Base-by-base conservation (phyloP, 2,113 vertebrate genomes). In the Saimiri boliviensis region DNA sequence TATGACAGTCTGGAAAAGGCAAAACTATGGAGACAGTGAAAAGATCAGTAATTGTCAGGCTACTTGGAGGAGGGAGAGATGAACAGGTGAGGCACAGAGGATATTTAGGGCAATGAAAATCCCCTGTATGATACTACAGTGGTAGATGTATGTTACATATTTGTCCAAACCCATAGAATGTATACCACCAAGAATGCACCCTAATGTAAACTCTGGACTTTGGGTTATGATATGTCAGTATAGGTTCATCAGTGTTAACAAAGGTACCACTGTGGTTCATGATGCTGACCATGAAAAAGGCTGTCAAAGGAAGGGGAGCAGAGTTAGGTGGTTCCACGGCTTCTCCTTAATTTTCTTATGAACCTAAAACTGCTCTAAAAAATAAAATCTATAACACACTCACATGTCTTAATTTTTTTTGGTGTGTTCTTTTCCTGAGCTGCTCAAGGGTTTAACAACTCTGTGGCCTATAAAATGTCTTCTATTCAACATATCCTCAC, bases 381-480 rank as follows among this genome's bases (percentile, higher is more conserved):
- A 70, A 63, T 30, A 54, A 52, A 74, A 4, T 83, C 63, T 86
- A 8, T 45, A 54, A 20, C 27, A 63, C 16, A 89, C 40, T 56
- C 19, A 70, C 23, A 40, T 13, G 19, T 58, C 20, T 84, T 86
- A 63, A 42, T 83, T n/a, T 84, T 16, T 16, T 74, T 93, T 60
- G 52, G 10, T 94, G 5, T 94, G 42, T 73, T 89, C 92, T 63
- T 73, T 80, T 89, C 30, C 83, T 89, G 32, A 87, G 66, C 76
- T 89, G 37, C 13, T 5, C 80, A 94, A 85, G 87, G 85, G 7
- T 81, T 93, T 94, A 87, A 90, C 12, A 81, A 81, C 52, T 95
- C 23, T 47, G 25, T 81, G 9, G 35, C 47, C 80, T 86, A 9
- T 81, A 77, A 86, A 93, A 74, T 88, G 1, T 49, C 42, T 87